Conservation (phyloP, 1,140 invertebrate genomes). For the Ceratina japonica region DNA sequence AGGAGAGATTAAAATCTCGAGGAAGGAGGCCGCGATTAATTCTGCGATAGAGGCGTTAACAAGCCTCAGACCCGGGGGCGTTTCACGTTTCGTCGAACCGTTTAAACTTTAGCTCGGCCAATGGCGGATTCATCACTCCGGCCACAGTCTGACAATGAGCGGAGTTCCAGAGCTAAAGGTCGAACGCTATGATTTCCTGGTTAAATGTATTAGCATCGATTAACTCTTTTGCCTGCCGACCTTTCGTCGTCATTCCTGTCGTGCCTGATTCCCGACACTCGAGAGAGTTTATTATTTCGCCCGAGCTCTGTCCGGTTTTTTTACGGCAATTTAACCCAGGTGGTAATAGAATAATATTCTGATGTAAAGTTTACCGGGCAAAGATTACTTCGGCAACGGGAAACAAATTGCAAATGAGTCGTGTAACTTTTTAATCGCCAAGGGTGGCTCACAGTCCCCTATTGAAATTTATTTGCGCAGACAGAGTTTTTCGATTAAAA, state of each 20-base stretch:
- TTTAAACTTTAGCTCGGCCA: constrained; percentile 30
- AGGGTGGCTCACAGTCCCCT: neutral
- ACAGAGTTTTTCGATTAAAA: neutral
- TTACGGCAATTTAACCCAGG: neutral
- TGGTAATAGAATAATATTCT: too few relatives aligned
- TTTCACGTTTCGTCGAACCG: constrained; percentile 31
- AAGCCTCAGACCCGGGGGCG: constrained; percentile 12
- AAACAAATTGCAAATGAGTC: neutral
- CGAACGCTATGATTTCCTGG: constrained; percentile 30
- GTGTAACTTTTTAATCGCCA: neutral
- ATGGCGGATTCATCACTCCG: neutral
- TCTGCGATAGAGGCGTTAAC: constrained; percentile 30
- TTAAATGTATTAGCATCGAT: constrained; percentile 37
- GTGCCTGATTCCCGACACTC: too few relatives aligned
- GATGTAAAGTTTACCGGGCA: neutral
- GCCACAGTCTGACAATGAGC: neutral
- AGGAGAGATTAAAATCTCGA: constrained; percentile 15
- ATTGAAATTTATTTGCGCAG: neutral
- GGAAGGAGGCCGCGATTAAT: constrained; percentile 6
- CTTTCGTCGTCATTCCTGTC: neutral
- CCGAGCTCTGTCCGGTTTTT: too few relatives aligned
- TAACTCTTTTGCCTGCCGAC: constrained; percentile 8
- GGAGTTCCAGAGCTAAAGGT: constrained; percentile 16
- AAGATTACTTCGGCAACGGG: neutral
- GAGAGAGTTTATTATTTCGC: neutral